These are phyloP conservation scores for Drosophila longiperda DNA, from an alignment of 2,888 invertebrate genomes.

Conservation along the genomic window DNA sequence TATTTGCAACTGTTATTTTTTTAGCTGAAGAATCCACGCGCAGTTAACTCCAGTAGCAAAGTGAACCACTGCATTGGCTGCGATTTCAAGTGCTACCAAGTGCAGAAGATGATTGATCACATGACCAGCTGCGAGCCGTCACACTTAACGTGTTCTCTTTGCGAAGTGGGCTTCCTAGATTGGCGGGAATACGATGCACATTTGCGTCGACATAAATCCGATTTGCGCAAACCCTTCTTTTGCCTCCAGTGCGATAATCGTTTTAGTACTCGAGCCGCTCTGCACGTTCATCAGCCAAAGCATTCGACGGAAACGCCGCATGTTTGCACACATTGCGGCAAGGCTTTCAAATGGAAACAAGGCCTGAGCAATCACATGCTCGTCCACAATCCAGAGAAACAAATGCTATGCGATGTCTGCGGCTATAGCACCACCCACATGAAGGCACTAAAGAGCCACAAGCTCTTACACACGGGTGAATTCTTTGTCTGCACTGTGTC, in stretches of 20 bases:
- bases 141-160: conserved; percentile 82
- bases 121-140: conserved; percentile 80
- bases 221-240: conserved; percentile 86
- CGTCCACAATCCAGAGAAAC: conserved; percentile 85
- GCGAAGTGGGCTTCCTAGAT: conserved; percentile 82
- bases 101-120: conserved; percentile 83
- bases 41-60: conserved; percentile 80
- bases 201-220: conserved; percentile 83
- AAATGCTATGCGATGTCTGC: conserved; percentile 87
- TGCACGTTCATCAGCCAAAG: conserved; percentile 86
- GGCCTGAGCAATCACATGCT: conserved; percentile 86
- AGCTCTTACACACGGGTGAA: conserved; percentile 86
- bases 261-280: conserved; percentile 86
- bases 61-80: conserved; percentile 85
- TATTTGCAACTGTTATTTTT: background rate
- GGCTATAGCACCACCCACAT: conserved; percentile 87
- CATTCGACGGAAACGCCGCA: conserved; percentile 86
- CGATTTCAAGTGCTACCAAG: conserved; percentile 84
- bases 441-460: conserved; percentile 86
- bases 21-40: conserved; percentile 78
- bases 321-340: conserved; percentile 85
- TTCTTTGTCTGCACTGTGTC: conserved; percentile 85
- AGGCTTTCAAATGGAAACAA: conserved; percentile 87
- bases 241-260: conserved; percentile 86
- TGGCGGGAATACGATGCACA: conserved; percentile 84